These are phyloP conservation scores for Drosophila mayaguana DNA, from an alignment of 2,888 invertebrate genomes.

Conservation along the genomic window DNA sequence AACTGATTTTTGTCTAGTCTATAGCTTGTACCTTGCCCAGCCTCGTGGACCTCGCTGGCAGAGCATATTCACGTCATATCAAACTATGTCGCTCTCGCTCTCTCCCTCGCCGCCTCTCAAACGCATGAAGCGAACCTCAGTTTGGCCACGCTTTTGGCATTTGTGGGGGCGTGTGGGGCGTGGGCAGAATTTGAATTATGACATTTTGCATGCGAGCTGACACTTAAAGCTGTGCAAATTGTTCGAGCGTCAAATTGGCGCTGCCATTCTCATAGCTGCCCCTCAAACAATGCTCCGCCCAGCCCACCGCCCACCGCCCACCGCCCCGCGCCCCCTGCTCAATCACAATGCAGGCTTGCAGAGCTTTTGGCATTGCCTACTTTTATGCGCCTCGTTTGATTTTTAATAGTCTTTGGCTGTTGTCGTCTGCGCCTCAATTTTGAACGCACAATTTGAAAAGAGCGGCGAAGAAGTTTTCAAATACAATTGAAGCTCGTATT, in stretches of 20 bases:
- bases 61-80: constrained; percentile 17
- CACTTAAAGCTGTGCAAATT: constrained; percentile 81
- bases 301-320: neutral
- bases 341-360: neutral
- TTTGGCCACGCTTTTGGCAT: constrained; percentile 45
- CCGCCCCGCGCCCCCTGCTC: neutral
- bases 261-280: constrained; percentile 53
- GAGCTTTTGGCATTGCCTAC: constrained; percentile 63
- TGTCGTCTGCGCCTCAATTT: constrained; percentile 58
- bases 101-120: neutral
- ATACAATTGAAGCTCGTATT: constrained; percentile 52
- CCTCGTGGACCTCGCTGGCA: constrained; percentile 10
- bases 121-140: constrained; percentile 14
- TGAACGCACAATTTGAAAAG: constrained; percentile 75
- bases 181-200: constrained; percentile 66
- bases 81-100: neutral
- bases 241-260: constrained; percentile 80
- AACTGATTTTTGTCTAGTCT: neutral
- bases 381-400: constrained; percentile 72
- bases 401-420: constrained; percentile 69
- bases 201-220: constrained; percentile 79
- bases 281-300: neutral
- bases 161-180: constrained; percentile 1
- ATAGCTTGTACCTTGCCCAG: neutral
- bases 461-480: constrained; percentile 63